Evolutionary conservation across 2,888 invertebrate genomes (phyloP).

Genomic region (Criorhina ranunculi): DNA sequence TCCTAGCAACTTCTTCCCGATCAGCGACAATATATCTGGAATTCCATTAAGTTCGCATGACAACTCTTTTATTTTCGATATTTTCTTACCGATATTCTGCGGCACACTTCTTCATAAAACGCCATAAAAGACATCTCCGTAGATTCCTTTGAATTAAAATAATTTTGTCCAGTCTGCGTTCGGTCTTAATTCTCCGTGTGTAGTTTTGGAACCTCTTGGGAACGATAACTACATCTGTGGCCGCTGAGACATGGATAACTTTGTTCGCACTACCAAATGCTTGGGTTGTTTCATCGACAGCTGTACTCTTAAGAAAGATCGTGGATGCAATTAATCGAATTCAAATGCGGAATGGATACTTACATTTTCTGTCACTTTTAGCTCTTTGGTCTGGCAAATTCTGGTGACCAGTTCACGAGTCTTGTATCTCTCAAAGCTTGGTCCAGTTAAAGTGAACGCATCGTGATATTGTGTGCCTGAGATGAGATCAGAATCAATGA

Average conservation of each 20-base stretch:
- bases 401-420: constrained; percentile 82
- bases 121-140: constrained; percentile 83
- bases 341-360: constrained; percentile 58
- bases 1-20: constrained; percentile 80
- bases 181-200: constrained; percentile 86
- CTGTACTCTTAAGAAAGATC: constrained; percentile 80
- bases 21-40: constrained; percentile 84
- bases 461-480: constrained; percentile 89
- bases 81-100: constrained; percentile 84
- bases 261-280: constrained; percentile 82
- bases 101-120: constrained; percentile 85
- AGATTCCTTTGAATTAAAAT: constrained; percentile 87
- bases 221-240: constrained; percentile 87
- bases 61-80: constrained; percentile 51
- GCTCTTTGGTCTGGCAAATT: constrained; percentile 88
- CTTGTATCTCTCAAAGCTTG: constrained; percentile 81
- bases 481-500: constrained; percentile 5
- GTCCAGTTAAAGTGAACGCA: constrained; percentile 91
- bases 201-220: constrained; percentile 88
- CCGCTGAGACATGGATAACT: constrained; percentile 85
- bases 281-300: constrained; percentile 82
- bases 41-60: constrained; percentile 16
- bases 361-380: constrained; percentile 83
- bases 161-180: constrained; percentile 86
- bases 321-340: neutral